Evolutionary conservation across 1,140 invertebrate species (phyloP).

Genomic region (Ostrea denselamellosa): DNA sequence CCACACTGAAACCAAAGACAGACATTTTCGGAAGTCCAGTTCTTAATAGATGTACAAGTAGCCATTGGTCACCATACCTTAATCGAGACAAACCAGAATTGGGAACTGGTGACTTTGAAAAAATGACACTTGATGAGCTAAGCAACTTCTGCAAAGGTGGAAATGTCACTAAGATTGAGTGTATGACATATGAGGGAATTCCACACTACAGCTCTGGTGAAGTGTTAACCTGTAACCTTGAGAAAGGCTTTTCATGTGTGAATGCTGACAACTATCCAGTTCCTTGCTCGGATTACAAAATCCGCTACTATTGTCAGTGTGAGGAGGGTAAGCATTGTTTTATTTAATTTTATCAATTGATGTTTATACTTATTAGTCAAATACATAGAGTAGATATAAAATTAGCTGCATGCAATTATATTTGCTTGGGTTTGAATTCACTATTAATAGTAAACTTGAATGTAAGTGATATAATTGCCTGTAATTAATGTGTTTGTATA

Average conservation of each 20-base stretch:
- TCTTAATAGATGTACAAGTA: conserved; percentile 48
- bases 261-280: conserved; percentile 66
- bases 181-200: conserved; percentile 52
- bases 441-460: too few species aligned
- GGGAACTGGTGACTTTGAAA: conserved; percentile 65
- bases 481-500: too few species aligned
- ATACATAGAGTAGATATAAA: too few species aligned
- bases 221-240: conserved; percentile 57
- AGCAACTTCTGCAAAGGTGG: conserved; percentile 65
- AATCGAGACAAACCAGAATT: conserved; percentile 67
- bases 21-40: conserved; percentile 42
- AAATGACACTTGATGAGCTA: conserved; percentile 57
- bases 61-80: conserved; percentile 64
- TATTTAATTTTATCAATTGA: neutral
- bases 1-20: conserved; percentile 45
- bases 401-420: too few species aligned
- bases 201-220: conserved; percentile 61
- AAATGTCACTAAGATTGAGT: conserved; percentile 65
- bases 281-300: conserved; percentile 77
- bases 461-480: too few species aligned
- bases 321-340: neutral
- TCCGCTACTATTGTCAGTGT: conserved; percentile 78
- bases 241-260: conserved; percentile 61
- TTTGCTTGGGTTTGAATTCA: too few species aligned
- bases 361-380: too few species aligned